Conservation (phyloP, 2,797 vertebrate genomes). For the Fratercula arctica region DNA sequence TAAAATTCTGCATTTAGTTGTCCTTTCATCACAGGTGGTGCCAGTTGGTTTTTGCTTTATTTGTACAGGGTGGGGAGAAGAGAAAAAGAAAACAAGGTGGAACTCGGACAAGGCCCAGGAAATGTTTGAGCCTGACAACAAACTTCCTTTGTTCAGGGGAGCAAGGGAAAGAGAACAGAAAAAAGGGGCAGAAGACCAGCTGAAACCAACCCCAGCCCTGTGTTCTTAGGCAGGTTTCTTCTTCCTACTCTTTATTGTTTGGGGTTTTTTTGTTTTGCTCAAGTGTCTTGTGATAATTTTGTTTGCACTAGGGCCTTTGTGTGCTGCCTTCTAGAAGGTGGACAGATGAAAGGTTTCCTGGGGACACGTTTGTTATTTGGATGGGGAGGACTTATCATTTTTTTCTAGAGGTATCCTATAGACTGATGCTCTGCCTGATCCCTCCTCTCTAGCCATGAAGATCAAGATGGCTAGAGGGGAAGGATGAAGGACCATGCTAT, state of each 20-base stretch:
- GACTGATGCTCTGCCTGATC: background rate
- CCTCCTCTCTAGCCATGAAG: background rate
- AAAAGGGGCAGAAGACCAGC: conserved; percentile 52
- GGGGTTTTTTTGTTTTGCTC: conserved; percentile 21
- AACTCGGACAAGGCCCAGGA: conserved; percentile 79
- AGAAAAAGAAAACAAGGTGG: conserved; percentile 80
- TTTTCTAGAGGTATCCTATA: background rate
- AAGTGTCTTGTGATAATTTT: background rate
- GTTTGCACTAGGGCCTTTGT: conserved; percentile 1
- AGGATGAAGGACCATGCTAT: background rate
- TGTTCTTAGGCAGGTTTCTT: background rate
- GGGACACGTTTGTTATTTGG: background rate
- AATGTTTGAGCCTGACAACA: conserved; percentile 74
- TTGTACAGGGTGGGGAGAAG: conserved; percentile 82
- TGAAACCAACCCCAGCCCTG: conserved; percentile 36
- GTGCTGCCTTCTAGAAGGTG: conserved; percentile 24
- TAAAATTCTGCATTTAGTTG: conserved; percentile 77
- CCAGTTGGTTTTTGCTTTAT: conserved; percentile 78
- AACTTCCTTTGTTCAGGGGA: conserved; percentile 77
- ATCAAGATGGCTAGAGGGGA: background rate
- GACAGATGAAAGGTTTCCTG: conserved; percentile 6
- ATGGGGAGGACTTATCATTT: background rate
- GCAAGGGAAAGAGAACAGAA: conserved; percentile 36
- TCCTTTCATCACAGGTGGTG: conserved; percentile 77
- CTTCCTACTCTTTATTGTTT: background rate